Conservation (phyloP, 2,797 vertebrate genomes). For the Takifugu rubripes region DNA sequence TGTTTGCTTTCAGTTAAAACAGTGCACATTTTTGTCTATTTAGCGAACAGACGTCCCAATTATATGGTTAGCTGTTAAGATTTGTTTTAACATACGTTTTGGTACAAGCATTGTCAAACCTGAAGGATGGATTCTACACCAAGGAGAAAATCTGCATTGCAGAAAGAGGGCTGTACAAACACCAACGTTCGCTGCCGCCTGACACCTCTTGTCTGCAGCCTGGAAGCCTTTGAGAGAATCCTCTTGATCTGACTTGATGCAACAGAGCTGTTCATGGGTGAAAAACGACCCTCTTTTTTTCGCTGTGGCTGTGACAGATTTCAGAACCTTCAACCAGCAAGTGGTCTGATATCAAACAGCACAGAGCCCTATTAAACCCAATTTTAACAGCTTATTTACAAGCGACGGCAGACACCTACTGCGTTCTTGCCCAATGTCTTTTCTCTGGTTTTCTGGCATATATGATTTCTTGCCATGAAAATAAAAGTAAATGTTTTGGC, state of each 20-base stretch:
- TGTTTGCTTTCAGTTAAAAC: conserved; percentile 3
- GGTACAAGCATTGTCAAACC: conserved; percentile 15
- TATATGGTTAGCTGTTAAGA: conserved; percentile 9
- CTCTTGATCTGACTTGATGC: conserved; percentile 48
- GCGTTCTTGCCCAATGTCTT: background rate
- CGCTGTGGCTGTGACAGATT: conserved; percentile 39
- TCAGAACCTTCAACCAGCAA: conserved; percentile 30
- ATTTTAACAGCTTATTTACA: conserved; percentile 2
- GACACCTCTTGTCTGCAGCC: conserved; percentile 30
- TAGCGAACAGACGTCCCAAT: conserved; percentile 18
- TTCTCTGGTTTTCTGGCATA: background rate
- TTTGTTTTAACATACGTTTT: conserved; percentile 2
- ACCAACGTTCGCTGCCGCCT: conserved; percentile 31
- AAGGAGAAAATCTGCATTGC: conserved; percentile 16
- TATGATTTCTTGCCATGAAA: background rate
- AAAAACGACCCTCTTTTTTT: conserved; percentile 26
- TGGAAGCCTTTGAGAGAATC: conserved; percentile 41
- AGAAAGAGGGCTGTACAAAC: conserved; percentile 19
- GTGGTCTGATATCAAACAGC: conserved; percentile 30
- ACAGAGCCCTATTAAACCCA: background rate
- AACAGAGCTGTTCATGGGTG: conserved; percentile 40
- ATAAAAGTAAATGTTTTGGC: background rate
- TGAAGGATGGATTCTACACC: conserved; percentile 13
- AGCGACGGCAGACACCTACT: background rate
- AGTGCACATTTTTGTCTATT: conserved; percentile 15